phyloP scores from a whole-genome alignment of 2,888 invertebrate species.

The Drosophila demipolita region DNA sequence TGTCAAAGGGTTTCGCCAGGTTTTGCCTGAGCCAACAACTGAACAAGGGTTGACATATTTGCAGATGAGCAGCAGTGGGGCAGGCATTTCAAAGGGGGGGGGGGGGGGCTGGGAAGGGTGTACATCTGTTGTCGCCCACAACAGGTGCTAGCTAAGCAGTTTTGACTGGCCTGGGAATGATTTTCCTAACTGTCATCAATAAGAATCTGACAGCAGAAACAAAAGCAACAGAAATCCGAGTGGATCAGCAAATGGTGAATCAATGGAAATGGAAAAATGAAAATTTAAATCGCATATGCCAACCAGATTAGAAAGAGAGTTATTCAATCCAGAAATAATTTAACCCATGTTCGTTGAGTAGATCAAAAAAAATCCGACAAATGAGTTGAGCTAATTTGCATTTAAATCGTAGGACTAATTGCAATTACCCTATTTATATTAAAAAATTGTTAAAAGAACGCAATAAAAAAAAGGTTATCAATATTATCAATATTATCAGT shows the following conservation, averaged over 20 bases:
- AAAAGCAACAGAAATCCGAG: conserved; percentile 14
- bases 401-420: neutral
- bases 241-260: conserved; percentile 46
- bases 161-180: conserved; percentile 33
- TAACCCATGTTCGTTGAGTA: too few species aligned
- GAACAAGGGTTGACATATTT: conserved; percentile 25
- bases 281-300: conserved; percentile 15
- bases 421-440: neutral
- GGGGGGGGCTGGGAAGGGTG: neutral
- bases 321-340: neutral
- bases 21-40: conserved; percentile 35
- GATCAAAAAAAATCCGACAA: neutral
- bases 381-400: neutral
- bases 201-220: conserved; percentile 59
- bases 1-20: conserved; percentile 47
- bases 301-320: neutral
- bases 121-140: conserved; percentile 11
- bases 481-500: too few species aligned
- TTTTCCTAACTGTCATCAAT: conserved; percentile 65
- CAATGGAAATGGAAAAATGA: conserved; percentile 25
- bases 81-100: neutral
- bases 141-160: conserved; percentile 50
- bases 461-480: too few species aligned
- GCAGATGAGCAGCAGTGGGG: neutral
- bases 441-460: neutral